Evolutionary conservation across 2,888 invertebrate genomes (phyloP), one percentile per base, ranked within the genome.

Genomic region (Leptopilina syphax): DNA sequence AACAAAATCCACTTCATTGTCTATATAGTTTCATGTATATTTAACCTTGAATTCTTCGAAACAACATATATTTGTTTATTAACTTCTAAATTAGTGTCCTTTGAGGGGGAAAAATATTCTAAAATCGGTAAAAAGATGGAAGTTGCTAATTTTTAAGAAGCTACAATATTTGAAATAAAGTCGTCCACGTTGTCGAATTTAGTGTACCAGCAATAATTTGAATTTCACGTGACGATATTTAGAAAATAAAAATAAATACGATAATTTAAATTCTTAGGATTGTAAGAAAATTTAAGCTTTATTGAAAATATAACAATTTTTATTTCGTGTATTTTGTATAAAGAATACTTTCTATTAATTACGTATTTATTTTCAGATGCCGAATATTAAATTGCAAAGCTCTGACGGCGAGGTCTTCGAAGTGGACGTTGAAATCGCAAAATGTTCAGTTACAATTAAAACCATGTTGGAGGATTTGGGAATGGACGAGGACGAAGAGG

Each of bases 381-480:
- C 98, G 60, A 97, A 95, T 88, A 98, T 99, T 86, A 98, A 98
- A 91, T 93, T 99, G 84, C 97, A 98, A 92, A 98, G 98, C 82
- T 97, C 97, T 0, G 98, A 99, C 92, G 97, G 97, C 77, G 98
- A 99, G 92, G 96, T 97, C 41, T 99, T 99, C 91, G 97, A 98
- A 85, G 98, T 99, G 0, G 98, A 99, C 89, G 97, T 98, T 0
- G 98, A 99, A 92, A 98, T 99, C 81, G 99, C 99, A 68, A 98
- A 98, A 94, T 98, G 98, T 92, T 99, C 98, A 0, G 97, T 98
- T 18, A 99, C 99, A 0, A 98, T 99, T 86, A 99, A 98, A 93
- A 99, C 98, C 4, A 99, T 99, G 97, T 94, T 99, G 87, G 99
- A 99, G 93, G 97, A 98, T 93, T 93, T 97, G 82, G 97, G 97